Percentiles rank a stretch among this genome's conserved stretches.
Evolutionary conservation across 2,888 invertebrate species (phyloP).

Genomic region (Limnephilus lunatus): DNA sequence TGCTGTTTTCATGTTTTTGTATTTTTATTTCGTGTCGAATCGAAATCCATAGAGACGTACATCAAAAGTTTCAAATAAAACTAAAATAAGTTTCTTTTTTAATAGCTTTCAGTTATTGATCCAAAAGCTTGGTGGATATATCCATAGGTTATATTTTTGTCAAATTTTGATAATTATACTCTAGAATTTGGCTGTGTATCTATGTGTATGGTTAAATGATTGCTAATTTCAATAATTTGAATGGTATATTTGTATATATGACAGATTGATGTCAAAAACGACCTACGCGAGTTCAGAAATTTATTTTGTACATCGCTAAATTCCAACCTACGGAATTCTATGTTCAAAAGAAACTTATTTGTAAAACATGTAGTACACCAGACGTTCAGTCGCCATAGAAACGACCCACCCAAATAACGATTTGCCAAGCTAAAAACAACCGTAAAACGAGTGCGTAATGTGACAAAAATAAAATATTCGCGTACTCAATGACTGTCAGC

Average conservation of each 20-base stretch:
- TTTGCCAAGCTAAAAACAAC: neutral
- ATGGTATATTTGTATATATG: neutral
- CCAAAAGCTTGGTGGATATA: too few relatives aligned
- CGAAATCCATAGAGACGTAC: neutral
- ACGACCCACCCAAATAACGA: conserved; percentile 26
- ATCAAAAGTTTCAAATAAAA: neutral
- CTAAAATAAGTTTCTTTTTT: too few relatives aligned
- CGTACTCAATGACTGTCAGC: neutral
- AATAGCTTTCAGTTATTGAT: too few relatives aligned
- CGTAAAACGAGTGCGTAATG: neutral
- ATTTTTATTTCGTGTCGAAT: neutral
- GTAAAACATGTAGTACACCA: neutral
- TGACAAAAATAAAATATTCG: neutral
- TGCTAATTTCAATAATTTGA: neutral
- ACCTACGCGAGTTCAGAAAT: neutral
- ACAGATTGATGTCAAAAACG: neutral
- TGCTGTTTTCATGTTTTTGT: neutral
- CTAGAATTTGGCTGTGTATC: too few relatives aligned
- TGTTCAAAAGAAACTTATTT: conserved; percentile 22
- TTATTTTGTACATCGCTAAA: neutral
- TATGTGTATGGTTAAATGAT: neutral
- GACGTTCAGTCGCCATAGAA: conserved; percentile 36
- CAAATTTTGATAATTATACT: neutral
- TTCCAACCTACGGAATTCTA: conserved; percentile 4
- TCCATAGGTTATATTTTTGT: neutral